Conservation (phyloP, 2,113 vertebrate species). For the Lophochroa leadbeateri region DNA sequence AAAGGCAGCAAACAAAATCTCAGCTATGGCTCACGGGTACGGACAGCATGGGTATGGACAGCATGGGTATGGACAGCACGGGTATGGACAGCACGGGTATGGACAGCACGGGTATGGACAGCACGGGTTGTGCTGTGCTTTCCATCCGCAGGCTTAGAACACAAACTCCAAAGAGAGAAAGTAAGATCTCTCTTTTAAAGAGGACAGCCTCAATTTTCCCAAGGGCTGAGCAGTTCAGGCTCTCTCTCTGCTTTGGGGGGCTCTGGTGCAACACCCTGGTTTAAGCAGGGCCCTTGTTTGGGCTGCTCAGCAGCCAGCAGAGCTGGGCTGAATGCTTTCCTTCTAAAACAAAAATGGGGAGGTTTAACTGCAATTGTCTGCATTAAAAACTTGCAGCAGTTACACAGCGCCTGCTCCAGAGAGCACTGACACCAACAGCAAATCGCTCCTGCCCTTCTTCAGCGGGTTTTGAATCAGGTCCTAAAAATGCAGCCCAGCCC, state of each 20-base stretch:
- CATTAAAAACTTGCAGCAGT: not conserved
- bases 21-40: not conserved
- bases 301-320: not conserved
- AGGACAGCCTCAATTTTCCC: not conserved
- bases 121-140: not conserved
- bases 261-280: not conserved
- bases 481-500: slow-evolving; percentile 45
- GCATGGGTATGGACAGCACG: too few relatives aligned
- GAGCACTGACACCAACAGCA: not conserved
- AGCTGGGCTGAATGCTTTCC: not conserved
- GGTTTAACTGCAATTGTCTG: not conserved
- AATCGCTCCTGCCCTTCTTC: slow-evolving; percentile 1
- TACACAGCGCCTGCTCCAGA: not conserved
- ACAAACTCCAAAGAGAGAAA: not conserved
- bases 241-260: not conserved
- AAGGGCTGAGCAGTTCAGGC: not conserved
- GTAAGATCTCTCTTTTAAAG: not conserved
- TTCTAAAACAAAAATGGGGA: not conserved
- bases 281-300: not conserved
- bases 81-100: not conserved
- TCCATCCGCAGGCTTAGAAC: not conserved
- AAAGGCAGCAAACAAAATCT: not conserved
- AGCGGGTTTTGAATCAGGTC: slow-evolving; percentile 45
- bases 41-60: not conserved
- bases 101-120: not conserved